Evolutionary conservation across 1,140 invertebrate genomes (phyloP), one percentile per base, ranked within the genome.

Genomic region (Temnothorax longispinosus): DNA sequence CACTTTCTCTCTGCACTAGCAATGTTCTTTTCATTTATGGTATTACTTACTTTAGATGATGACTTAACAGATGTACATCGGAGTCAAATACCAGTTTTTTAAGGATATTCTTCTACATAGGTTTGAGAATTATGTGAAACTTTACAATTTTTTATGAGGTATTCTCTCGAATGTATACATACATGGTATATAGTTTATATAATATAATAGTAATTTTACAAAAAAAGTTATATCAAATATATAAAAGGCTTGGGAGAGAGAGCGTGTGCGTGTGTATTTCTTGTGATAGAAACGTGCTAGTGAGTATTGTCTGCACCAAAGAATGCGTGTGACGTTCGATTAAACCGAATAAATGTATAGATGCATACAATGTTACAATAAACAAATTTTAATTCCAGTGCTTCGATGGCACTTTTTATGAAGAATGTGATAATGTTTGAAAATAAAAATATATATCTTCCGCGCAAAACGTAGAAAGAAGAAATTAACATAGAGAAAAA

Each of bases 1-100:
- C 98, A 99, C 94, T 97, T 98, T 90, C 95, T 98, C 0, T 99
- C 98, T 21, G 97, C 98, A 6, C 96, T 97, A 44, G 97, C 97
- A 60, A 97, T 99, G 96, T 99, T 99, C 92, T 97, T 99, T 90
- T 98, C 97, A 38, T 99, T 99, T 92, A 98, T 98, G 97, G 96
- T 97, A 54, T 93, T 98, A 44, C 95, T 98, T 3, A 97, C 97
- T 1, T 93, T 98, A n/a, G 98, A 98, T 91, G 98, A 98, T 92
- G 97, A 98, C 91, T 89, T 98, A 21, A 94, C 95, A 0, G 95
- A 97, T 80, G 97, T 96, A 15, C 97, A 97, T 71, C 94, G 97
- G 85, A 95, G 96, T 74, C 95, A 96, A 67, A 98, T 98, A 93
- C 96, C 96, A n/a, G 98, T 98, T 18, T 98, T 98, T 94, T 98